These are phyloP conservation scores for Phaetusa simplex DNA, from an alignment of 2,113 vertebrate species.

Conservation along the genomic window DNA sequence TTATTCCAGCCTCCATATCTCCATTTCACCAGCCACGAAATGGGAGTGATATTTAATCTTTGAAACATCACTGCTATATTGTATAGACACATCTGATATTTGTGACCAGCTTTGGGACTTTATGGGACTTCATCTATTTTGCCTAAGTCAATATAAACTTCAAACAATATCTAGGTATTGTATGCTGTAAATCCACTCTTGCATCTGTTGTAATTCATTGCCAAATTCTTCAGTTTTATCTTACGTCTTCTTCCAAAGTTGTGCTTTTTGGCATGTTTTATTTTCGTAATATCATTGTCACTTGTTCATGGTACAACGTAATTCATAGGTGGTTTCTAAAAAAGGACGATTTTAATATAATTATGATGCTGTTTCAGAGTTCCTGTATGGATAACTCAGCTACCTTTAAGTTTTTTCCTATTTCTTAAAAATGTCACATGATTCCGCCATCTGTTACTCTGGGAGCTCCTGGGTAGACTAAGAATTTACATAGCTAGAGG, in stretches of 20 bases:
- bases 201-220: neutral
- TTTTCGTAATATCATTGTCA: neutral
- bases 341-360: neutral
- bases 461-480: neutral
- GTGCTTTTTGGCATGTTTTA: neutral
- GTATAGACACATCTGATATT: neutral
- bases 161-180: neutral
- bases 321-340: neutral
- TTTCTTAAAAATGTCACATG: neutral
- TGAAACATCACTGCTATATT: neutral
- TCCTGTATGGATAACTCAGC: neutral
- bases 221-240: neutral
- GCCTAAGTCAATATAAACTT: neutral
- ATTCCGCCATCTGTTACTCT: neutral
- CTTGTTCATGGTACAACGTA: neutral
- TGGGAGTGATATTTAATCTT: neutral
- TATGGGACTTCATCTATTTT: neutral
- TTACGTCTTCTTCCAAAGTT: neutral
- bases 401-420: neutral
- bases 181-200: neutral
- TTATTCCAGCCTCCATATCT: neutral
- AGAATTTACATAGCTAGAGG: neutral
- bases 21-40: neutral
- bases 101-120: neutral
- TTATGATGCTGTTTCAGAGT: neutral